A percentile compares a stretch with the other conserved stretches of the same genome.
Evolutionary conservation across 2,888 invertebrate genomes (phyloP).

Genomic region (Sesia bembeciformis): DNA sequence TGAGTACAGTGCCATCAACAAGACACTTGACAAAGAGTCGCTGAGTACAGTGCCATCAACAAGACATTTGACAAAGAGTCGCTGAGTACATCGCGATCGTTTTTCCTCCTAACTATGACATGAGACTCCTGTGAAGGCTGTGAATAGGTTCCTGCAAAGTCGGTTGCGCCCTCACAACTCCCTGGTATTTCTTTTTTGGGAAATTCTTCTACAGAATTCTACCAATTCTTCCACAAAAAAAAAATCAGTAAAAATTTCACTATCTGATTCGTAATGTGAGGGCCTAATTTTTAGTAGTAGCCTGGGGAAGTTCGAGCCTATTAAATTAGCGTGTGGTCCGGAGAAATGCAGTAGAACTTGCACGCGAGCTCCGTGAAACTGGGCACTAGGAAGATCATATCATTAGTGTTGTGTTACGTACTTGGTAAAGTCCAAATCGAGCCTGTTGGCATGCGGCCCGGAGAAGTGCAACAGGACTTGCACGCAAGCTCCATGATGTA

Average conservation of each 20-base stretch:
- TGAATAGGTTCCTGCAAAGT: neutral
- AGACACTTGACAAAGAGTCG: too few species aligned
- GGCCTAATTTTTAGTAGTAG: too few species aligned
- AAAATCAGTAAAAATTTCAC: too few species aligned
- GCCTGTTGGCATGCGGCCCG: constrained; percentile 83
- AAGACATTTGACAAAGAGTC: too few species aligned
- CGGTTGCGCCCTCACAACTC: neutral
- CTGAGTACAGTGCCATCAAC: too few species aligned
- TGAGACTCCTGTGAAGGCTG: neutral
- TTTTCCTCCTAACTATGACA: neutral
- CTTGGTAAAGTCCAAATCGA: constrained; percentile 87
- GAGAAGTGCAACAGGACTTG: constrained; percentile 90
- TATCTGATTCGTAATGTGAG: too few species aligned
- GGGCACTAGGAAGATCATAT: neutral
- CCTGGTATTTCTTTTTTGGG: neutral
- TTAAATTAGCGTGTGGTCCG: neutral
- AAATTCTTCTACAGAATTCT: too few species aligned
- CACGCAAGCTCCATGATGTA: constrained; percentile 86
- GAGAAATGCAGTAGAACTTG: neutral
- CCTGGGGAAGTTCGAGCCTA: too few species aligned
- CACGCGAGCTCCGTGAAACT: neutral
- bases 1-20: too few species aligned
- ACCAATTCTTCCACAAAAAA: too few species aligned
- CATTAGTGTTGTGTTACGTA: constrained; percentile 7
- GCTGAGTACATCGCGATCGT: neutral